These are phyloP conservation scores for Syrmaticus mikado DNA, from an alignment of 2,113 vertebrate species.

Conservation along the genomic window DNA sequence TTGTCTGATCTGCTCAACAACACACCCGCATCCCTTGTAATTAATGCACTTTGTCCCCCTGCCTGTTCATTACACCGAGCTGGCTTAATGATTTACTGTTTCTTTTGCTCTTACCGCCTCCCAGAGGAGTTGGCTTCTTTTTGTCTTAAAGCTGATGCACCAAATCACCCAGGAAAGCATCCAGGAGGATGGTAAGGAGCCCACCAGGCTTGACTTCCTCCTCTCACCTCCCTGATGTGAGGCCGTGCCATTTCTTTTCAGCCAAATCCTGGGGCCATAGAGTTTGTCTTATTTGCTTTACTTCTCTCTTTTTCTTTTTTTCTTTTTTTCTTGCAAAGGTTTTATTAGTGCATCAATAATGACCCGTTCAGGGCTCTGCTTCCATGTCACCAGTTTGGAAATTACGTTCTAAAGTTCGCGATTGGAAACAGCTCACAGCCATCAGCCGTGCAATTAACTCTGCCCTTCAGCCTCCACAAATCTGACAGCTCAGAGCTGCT, in stretches of 20 bases:
- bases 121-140: background rate
- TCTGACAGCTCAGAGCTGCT: background rate
- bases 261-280: background rate
- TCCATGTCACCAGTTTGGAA: background rate
- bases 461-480: background rate
- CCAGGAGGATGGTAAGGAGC: background rate
- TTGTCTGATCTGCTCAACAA: background rate
- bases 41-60: background rate
- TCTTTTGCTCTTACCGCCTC: background rate
- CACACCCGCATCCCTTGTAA: fast-evolving
- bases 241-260: background rate
- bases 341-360: background rate
- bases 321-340: background rate
- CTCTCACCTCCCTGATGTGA: background rate
- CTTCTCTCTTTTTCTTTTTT: no score
- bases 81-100: constrained; percentile 59
- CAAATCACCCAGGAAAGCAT: fast-evolving
- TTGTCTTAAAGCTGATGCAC: background rate
- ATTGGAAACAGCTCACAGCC: background rate
- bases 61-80: background rate
- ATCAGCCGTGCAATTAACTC: background rate
- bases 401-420: background rate
- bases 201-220: background rate
- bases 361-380: background rate
- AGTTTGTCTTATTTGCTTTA: background rate